Base-by-base conservation (phyloP, 2,888 invertebrate genomes). In the Galeopsomyia nigrocyanea region DNA sequence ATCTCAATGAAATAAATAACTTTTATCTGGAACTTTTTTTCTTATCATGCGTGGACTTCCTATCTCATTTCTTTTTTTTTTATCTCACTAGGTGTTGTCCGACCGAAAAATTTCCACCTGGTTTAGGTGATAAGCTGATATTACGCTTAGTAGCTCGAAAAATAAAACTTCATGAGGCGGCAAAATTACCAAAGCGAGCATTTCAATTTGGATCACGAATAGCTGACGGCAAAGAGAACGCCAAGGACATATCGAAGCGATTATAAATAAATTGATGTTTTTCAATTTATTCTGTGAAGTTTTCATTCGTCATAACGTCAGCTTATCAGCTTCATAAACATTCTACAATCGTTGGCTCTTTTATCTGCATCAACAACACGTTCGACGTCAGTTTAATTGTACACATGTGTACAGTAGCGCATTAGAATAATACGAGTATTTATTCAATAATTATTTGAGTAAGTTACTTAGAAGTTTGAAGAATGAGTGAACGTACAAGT, bases 141-240 rank as follows among this genome's bases (percentile, higher is more conserved):
- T 88, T 99, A 56, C 89, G 99, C 78, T 88, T 93, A 22, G 88
- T 91, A 65, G 95, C 94, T 0, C 89, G 89, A 78, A 87, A 90
- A 74, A 84, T 95, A 50, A 94, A 94, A 0, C 87, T 95, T 50
- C 84, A 83, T 75, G 87, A 88, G 66, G 91, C 91, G 6, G 91
- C 93, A 5, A 85, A 86, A 56, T 90, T 95, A 62, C 95, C 95
- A 56, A 99, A 99, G 87, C 88, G 97, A 83, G 99, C 99, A 0
- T 91, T 99, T 79, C 99, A 99, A 86, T 99, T 99, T 89, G 99
- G 99, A 14, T 96, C 97, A 0, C 90, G 96, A 82, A 97, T 99
- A 82, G 99, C 97, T 6, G 94, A 96, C 85, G 91, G 91, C 61
- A 95, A 94, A 84, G 95, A 97, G 88, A 96, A 95, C 84, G 98